Conservation (phyloP, 2,888 invertebrate species). For the Cephus rjabovi region DNA sequence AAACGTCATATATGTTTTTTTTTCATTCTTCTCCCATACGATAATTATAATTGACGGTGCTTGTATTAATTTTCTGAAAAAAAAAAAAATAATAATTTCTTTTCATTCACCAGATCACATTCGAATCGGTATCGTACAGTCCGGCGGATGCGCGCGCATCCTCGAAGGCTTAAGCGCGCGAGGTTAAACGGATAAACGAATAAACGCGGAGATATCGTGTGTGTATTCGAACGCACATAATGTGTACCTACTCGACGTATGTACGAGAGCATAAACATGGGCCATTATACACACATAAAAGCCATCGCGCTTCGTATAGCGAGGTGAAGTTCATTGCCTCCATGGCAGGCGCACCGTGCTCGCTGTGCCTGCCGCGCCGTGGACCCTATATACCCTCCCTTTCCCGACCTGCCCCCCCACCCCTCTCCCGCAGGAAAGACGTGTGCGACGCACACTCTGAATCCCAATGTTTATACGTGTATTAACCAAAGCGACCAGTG, state of each 20-base stretch:
- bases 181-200: slow-evolving; percentile 24
- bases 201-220: slow-evolving; percentile 22
- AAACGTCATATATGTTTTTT: not conserved
- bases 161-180: not conserved
- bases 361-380: slow-evolving; percentile 16
- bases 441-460: not conserved
- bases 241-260: slow-evolving; percentile 38
- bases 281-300: slow-evolving; percentile 63
- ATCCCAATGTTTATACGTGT: slow-evolving; percentile 3
- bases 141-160: not conserved
- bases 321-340: slow-evolving; percentile 67
- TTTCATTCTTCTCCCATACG: not conserved
- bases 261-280: slow-evolving; percentile 56
- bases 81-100: not conserved
- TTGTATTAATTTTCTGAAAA: not conserved
- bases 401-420: slow-evolving; percentile 7
- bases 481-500: slow-evolving; percentile 31
- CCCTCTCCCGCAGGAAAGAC: slow-evolving; percentile 9
- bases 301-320: slow-evolving; percentile 48
- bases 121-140: not conserved
- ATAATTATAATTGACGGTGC: not conserved
- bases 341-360: slow-evolving; percentile 34
- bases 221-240: slow-evolving; percentile 36
- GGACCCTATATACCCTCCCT: slow-evolving; percentile 5
- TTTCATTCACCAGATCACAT: not conserved